Evolutionary conservation across 2,888 invertebrate genomes (phyloP).

Genomic region (Parasteatoda lunata): DNA sequence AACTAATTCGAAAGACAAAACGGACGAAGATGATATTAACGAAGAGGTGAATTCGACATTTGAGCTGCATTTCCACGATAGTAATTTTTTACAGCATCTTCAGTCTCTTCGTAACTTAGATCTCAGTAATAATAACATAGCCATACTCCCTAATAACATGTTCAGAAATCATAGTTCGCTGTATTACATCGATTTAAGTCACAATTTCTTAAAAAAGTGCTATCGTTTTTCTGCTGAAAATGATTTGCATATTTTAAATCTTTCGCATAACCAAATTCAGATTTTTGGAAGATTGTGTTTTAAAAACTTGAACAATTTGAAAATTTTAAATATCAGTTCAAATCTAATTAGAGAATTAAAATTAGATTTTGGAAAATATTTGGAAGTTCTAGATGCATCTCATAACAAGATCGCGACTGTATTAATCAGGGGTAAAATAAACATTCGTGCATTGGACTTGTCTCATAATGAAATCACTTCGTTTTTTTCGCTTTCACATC

Average conservation of each 20-base stretch:
- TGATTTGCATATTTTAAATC: slow-evolving; percentile 12
- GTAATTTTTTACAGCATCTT: slow-evolving; percentile 20
- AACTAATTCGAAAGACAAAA: not conserved
- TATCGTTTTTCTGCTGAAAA: slow-evolving; percentile 10
- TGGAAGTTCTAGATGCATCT: slow-evolving; percentile 20
- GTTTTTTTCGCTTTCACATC: slow-evolving; percentile 76
- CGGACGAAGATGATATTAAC: not conserved
- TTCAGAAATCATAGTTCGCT: slow-evolving; percentile 18
- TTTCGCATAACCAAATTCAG: slow-evolving; percentile 23
- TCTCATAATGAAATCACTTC: slow-evolving; percentile 16
- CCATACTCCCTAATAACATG: not conserved
- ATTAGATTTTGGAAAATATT: slow-evolving; percentile 15
- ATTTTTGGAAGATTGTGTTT: slow-evolving; percentile 7
- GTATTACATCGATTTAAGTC: slow-evolving; percentile 10
- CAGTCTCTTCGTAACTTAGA: slow-evolving; percentile 17
- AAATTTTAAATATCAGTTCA: slow-evolving; percentile 79
- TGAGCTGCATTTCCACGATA: slow-evolving; percentile 10
- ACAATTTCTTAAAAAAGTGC: slow-evolving; percentile 17
- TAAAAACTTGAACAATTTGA: slow-evolving; percentile 37
- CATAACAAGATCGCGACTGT: not conserved
- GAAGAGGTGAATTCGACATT: slow-evolving; percentile 21
- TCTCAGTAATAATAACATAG: slow-evolving; percentile 26
- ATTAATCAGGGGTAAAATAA: not conserved
- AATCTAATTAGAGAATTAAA: slow-evolving; percentile 26
- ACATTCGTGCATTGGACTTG: not conserved